phyloP scores from a whole-genome alignment of 1,140 invertebrate species.

The Leptinotarsa defecta region DNA sequence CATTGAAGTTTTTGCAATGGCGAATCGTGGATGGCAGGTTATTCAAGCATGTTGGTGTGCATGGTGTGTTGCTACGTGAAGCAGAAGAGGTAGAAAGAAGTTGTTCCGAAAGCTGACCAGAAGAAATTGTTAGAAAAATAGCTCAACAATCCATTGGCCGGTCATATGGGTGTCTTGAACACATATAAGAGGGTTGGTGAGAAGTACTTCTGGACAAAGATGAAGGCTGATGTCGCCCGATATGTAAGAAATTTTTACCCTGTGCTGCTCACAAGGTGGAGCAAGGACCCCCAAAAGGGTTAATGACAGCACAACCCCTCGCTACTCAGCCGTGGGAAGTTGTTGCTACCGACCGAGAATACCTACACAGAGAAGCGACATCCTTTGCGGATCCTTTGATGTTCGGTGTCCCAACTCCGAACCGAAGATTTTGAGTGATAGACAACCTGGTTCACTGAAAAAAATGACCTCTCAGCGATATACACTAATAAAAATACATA shows the following conservation, averaged over 20 bases:
- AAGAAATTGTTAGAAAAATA: no score
- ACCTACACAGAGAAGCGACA: no score
- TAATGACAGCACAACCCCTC: constrained; percentile 9
- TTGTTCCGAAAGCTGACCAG: background rate
- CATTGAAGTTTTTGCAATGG: background rate
- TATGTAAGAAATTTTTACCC: constrained; percentile 14
- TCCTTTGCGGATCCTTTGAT: no score
- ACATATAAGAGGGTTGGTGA: constrained; percentile 18
- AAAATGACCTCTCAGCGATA: no score
- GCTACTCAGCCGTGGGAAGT: background rate
- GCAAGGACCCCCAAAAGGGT: background rate
- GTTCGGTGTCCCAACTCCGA: no score
- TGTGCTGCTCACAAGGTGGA: constrained; percentile 23
- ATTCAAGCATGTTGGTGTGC: background rate
- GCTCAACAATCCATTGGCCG: constrained; percentile 1
- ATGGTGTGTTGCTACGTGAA: background rate
- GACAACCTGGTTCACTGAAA: no score
- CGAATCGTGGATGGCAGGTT: background rate
- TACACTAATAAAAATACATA: no score
- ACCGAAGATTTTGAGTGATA: no score
- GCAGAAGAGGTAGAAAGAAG: background rate
- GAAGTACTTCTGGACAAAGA: constrained; percentile 28
- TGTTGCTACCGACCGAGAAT: no score
- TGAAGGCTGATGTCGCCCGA: constrained; percentile 25
- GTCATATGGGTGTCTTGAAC: constrained; percentile 17